Base-by-base conservation (phyloP, 1,140 invertebrate species). In the Aphelenchoides avenae region DNA sequence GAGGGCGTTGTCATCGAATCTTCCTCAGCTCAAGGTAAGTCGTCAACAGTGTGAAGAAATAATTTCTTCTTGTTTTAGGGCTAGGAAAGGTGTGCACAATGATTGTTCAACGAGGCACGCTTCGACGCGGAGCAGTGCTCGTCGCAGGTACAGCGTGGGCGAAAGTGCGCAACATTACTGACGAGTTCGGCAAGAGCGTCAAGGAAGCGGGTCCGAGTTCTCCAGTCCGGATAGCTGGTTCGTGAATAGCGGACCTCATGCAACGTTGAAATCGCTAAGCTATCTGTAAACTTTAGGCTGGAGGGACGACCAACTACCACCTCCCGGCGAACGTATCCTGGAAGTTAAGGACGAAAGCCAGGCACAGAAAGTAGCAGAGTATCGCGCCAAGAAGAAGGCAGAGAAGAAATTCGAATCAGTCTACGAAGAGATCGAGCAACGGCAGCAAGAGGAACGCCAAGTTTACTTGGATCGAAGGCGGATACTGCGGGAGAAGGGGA, bases 1-100 rank as follows among this genome's bases (percentile, higher is more conserved):
- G 91, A 96, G 81, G 93, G 87, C 0, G 84, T 87, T 7, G 84
- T 96, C 0, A 83, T 99, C 15, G 94, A 99, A 80, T 86, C 89
- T 0, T 85, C 82, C 52, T 80, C 85, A 5, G 85, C 93, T 79
- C 77, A 81, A 13, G 79, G 82, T 18, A 82, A 84, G 75, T 89
- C 87, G 84, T 85, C 70, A 77, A 73, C 66, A 26, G 53, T 47
- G 1, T 11, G 24, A 6, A 15, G 43, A 44, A n/a, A 43, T 13
- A 22, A 48, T 46, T 66, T 52, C 18, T 18, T 44, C 40, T 37
- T 46, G 13, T 67, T 71, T 31, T 37, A 64, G 66, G 58, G 18
- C 29, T 60, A 42, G 87, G 91, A 27, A 92, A 91, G 78, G 80
- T 92, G 26, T 87, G 87, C 0, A 94, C 91, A 6, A 83, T 87